Conservation (phyloP, 2,113 vertebrate species). For the Xenus cinereus region DNA sequence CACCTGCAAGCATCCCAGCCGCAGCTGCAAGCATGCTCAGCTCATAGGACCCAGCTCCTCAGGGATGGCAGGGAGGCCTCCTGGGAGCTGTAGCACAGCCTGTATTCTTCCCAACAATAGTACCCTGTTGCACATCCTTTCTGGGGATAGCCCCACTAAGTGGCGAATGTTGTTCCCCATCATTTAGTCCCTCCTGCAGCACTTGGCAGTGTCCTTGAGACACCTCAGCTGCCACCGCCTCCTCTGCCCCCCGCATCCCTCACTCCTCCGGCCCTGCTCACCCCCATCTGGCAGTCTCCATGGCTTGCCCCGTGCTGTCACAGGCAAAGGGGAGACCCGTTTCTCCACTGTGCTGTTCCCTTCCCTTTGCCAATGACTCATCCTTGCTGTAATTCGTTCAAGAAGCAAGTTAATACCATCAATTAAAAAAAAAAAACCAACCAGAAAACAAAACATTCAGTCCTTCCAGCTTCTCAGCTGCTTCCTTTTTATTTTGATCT, state of each 20-base stretch:
- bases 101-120: background rate
- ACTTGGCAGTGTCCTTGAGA: background rate
- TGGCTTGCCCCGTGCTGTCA: background rate
- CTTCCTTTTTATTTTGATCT: background rate
- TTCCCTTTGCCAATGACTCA: background rate
- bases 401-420: background rate
- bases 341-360: background rate
- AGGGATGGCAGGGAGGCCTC: background rate
- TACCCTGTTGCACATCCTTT: accelerated
- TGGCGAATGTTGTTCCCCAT: background rate
- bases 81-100: background rate
- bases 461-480: background rate
- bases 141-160: background rate
- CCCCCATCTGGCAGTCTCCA: background rate
- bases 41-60: background rate
- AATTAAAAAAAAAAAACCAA: background rate
- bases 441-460: background rate
- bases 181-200: background rate
- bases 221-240: background rate
- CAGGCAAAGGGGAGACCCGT: background rate
- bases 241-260: background rate
- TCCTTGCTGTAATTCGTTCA: background rate
- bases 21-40: background rate
- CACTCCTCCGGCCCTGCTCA: accelerated
- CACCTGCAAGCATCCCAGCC: background rate